Evolutionary conservation across 1,140 invertebrate genomes (phyloP).

Genomic region (Drosophila miranda): DNA sequence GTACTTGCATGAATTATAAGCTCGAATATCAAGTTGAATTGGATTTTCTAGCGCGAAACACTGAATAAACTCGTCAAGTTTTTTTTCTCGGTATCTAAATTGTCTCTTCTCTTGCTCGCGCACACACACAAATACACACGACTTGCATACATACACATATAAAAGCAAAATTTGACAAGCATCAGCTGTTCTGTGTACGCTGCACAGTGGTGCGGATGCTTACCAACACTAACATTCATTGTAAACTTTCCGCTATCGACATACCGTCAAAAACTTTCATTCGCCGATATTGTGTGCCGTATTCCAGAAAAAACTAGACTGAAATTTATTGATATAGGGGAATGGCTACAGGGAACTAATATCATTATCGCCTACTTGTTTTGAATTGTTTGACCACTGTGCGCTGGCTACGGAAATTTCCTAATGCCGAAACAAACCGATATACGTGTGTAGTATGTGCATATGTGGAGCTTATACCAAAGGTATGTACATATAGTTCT

Average conservation of each 20-base stretch:
- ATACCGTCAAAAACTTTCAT: too few species aligned
- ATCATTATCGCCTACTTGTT: not conserved
- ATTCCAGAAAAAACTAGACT: too few species aligned
- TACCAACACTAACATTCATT: too few species aligned
- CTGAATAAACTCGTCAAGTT: constrained; percentile 48
- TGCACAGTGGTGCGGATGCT: constrained; percentile 24
- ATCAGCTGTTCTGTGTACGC: constrained; percentile 67
- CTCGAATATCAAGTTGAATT: constrained; percentile 1
- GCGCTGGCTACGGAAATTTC: constrained; percentile 63
- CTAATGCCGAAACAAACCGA: constrained; percentile 42
- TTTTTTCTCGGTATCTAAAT: constrained; percentile 43
- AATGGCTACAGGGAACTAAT: not conserved
- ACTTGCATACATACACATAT: constrained; percentile 8
- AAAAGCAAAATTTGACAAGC: constrained; percentile 53
- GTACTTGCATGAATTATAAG: constrained; percentile 2
- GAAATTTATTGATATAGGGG: too few species aligned
- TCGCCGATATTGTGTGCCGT: too few species aligned
- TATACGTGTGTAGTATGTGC: not conserved
- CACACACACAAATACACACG: constrained; percentile 21
- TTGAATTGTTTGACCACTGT: constrained; percentile 27
- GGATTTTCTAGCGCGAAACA: constrained; percentile 16
- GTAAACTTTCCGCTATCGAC: too few species aligned
- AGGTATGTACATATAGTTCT: constrained; percentile 28
- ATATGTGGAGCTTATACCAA: not conserved
- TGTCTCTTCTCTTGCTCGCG: constrained; percentile 11